phyloP scores from a whole-genome alignment of 23 tunicate species.

The Oikopleura vanhoeffeni region DNA sequence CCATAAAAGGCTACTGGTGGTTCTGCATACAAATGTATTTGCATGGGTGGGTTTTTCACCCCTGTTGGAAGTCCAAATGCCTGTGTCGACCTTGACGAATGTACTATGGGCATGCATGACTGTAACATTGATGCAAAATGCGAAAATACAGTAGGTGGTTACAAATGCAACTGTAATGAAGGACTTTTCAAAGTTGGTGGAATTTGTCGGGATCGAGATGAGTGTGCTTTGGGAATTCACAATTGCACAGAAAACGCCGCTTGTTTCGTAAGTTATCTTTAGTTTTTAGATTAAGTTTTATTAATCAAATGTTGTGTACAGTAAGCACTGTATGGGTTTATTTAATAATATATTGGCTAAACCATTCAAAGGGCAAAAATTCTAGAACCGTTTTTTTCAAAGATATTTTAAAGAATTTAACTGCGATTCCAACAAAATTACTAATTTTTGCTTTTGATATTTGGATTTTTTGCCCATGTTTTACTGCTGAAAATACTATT shows the following conservation, averaged over 20 bases:
- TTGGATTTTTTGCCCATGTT: too few relatives aligned
- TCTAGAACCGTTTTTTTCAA: too few relatives aligned
- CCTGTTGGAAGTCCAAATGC: not conserved
- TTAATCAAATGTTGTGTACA: too few relatives aligned
- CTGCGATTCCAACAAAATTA: too few relatives aligned
- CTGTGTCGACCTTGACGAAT: not conserved
- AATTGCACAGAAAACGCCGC: not conserved
- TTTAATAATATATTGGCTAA: too few relatives aligned
- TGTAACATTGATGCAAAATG: not conserved
- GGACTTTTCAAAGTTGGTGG: not conserved
- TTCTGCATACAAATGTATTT: not conserved
- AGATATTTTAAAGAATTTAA: too few relatives aligned
- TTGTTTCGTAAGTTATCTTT: not conserved
- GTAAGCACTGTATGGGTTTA: too few relatives aligned
- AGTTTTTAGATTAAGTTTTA: too few relatives aligned
- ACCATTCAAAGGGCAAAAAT: too few relatives aligned
- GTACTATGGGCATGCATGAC: not conserved
- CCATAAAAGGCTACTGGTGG: too few relatives aligned
- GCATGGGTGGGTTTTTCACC: not conserved
- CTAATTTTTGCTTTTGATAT: too few relatives aligned
- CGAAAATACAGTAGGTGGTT: not conserved
- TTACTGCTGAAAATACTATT: too few relatives aligned
- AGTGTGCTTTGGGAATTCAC: not conserved
- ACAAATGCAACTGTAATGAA: not conserved
- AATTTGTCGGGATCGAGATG: not conserved